Conservation (phyloP, 2,797 vertebrate species). For the Microtus californicus region DNA sequence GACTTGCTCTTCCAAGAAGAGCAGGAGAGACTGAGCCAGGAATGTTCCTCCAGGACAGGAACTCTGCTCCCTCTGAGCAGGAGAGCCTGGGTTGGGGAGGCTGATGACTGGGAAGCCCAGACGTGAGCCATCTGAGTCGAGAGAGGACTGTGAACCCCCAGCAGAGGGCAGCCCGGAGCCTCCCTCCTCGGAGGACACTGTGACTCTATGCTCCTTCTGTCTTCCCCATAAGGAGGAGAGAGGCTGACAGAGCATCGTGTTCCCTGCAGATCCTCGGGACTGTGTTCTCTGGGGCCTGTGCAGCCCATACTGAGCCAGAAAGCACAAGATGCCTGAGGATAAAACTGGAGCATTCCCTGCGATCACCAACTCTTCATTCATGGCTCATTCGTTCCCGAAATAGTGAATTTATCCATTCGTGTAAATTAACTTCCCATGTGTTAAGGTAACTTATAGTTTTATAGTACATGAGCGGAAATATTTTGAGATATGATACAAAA, state of each 20-base stretch:
- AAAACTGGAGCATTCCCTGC: not conserved
- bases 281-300: not conserved
- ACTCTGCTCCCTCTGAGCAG: not conserved
- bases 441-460: not conserved
- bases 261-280: not conserved
- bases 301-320: not conserved
- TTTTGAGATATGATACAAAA: not conserved
- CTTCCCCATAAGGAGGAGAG: conserved; percentile 21
- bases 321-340: not conserved
- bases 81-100: not conserved
- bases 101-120: rapidly evolving
- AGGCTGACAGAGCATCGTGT: not conserved
- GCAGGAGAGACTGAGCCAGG: not conserved
- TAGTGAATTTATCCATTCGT: not conserved
- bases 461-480: not conserved
- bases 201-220: not conserved
- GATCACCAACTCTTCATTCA: not conserved
- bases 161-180: not conserved
- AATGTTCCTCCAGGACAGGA: rapidly evolving
- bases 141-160: not conserved
- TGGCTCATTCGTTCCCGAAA: not conserved
- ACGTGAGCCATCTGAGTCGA: not conserved
- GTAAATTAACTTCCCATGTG: not conserved
- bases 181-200: not conserved
- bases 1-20: not conserved